Evolutionary conservation across 2,888 invertebrate genomes (phyloP), one percentile per base, ranked within the genome.

Genomic region (Julus scandinavius): DNA sequence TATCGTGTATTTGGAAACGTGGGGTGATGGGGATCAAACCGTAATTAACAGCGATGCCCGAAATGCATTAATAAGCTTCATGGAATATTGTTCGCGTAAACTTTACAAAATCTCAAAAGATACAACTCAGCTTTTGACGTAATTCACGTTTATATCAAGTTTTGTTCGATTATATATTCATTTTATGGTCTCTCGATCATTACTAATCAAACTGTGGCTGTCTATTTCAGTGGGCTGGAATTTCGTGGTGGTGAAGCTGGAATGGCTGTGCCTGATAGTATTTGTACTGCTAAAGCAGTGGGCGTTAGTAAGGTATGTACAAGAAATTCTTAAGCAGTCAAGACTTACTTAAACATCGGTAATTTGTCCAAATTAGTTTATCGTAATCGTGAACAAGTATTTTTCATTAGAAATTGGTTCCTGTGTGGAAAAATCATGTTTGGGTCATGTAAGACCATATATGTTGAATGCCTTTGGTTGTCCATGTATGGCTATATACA

Each of bases 1-100:
- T 15, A 96, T 99, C 91, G 97, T 98, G 89, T 99, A 99, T 94
- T 96, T 98, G 92, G 99, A 99, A 94, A 97, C 98, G 89, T 99
- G 99, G 99, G 96, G 96, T 93, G 96, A 97, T 90, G 95, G 95
- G 29, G 97, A 99, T 93, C 96, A 97, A 89, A 91, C 91, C 89
- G 88, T 92, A 88, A 89, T 96, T 90, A 95, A 95, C 92, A 95
- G 96, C 92, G 97, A 98, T 93, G 97, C 98, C 92, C 95, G 96
- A 89, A 94, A 96, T 91, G 97, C 98, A 90, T 95, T 99, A 92
- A 95, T 95, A 91, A 97, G 96, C 93, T 97, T 99, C 93, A 96
- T 97, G 93, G 97, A 97, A 92, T 99, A 98, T 93, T 95, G 96
- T 89, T 95, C 96, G 90, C 94, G 96, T 91, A 96, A 96, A 92